Base-by-base conservation (phyloP, 2,797 vertebrate species). In the Sebastes iracundus region DNA sequence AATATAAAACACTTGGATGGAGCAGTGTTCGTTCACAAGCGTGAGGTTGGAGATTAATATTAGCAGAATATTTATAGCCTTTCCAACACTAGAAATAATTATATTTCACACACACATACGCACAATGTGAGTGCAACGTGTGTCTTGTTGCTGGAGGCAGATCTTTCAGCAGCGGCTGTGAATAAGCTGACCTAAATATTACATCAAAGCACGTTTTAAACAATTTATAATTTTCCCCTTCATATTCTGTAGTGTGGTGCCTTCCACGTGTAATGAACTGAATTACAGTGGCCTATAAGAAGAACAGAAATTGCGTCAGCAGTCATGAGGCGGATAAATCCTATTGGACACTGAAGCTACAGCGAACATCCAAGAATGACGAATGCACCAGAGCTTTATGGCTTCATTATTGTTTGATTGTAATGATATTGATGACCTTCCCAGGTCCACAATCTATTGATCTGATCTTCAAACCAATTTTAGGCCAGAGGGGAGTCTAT, bases 391-490 rank as follows among this genome's bases (percentile, higher is more conserved):
- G 76, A 79, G 75, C 82, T 83, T 80, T 81, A 68, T 32, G 35
- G 81, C 85, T 78, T 84, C 85, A 71, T 88, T 71, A 59, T 60
- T 75, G 88, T 87, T 83, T 82, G 87, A 90, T 75, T 76, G 75
- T 79, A 82, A 84, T 85, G 75, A 88, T 81, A 87, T 83, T 74
- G 87, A 91, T 81, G 85, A 90, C 77, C 88, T 83, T 89, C 68
- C 69, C 23, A 33, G 28, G 66, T 80, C 81, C 65, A 67, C 59
- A 72, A 86, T 88, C 80, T 86, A 93, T 95, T 75, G 90, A 93
- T 92, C 85, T 74, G 85, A 90, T 88, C 84, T 85, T 82, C 72
- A 82, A 86, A 87, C 79, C 84, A 87, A 88, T 90, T 87, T 82
- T 76, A 87, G 83, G 32, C 79, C 86, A 92, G 89, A 90, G 84